Base-by-base conservation (phyloP, 2,113 vertebrate species). In the Hippopotamus amphibius region DNA sequence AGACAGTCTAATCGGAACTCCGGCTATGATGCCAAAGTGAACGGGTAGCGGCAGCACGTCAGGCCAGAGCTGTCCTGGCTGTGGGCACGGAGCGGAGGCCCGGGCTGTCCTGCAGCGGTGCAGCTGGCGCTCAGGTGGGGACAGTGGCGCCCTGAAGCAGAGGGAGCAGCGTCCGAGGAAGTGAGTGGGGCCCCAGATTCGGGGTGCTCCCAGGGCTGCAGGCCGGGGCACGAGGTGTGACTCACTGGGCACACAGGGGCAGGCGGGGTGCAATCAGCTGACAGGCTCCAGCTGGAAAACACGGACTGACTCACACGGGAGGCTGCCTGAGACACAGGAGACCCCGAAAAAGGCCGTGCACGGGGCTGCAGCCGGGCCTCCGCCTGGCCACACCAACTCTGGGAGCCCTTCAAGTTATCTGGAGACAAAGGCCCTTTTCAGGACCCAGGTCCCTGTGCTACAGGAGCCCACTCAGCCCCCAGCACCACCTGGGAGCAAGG, bases 21-120 rank as follows among this genome's bases (percentile, higher is more conserved):
- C 3, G 19, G 30, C 76, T 33, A 22, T 2, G 41, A 33, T 0
- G 6, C 74, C 7, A 0, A 12, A 0, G 7, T 5, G 55, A 57
- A 33, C 1, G 7, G 63, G 48, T 16, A 13, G 63, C 0, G 15
- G 33, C 15, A 24, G 93, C 41, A n/a, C 7, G 2, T 0, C 3
- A 43, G 37, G 17, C 7, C 30, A 71, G 37, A 6, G 53, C 28
- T 71, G 83, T n/a, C 41, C 0, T 5, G 24, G 91, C 81, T 50
- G 30, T 21, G 16, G 63, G 37, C 14, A 15, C 21, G 4, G 14
- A 4, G 15, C 26, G 16, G 37, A 72, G 37, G 50, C 6, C 26
- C 5, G 12, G 61, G 88, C 30, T 15, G 9, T 24, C 46, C 16
- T 33, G 8, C 7, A 26, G 8, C 17, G 1, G 14, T 50, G 55